phyloP scores from a whole-genome alignment of 1,140 invertebrate genomes.

The Arion vulgaris region DNA sequence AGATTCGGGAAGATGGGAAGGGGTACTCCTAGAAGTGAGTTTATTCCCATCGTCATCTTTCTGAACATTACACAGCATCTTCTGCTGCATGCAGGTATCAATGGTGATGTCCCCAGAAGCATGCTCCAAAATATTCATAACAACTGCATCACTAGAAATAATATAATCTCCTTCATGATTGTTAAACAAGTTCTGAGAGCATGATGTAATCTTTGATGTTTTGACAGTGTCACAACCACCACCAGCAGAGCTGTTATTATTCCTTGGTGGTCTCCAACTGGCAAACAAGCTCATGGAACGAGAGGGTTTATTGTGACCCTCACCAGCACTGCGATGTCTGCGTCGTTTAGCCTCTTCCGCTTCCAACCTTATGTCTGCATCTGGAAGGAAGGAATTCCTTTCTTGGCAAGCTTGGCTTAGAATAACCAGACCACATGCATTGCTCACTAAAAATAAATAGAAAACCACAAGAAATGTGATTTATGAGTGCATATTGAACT shows the following conservation, averaged over 20 bases:
- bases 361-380: slow-evolving; percentile 43
- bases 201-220: neutral
- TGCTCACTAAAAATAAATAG: slow-evolving; percentile 72
- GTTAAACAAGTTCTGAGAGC: slow-evolving; percentile 45
- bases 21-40: neutral
- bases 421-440: slow-evolving; percentile 78
- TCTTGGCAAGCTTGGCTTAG: slow-evolving; percentile 63
- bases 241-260: slow-evolving; percentile 1
- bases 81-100: neutral
- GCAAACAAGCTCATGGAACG: slow-evolving; percentile 59
- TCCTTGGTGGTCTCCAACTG: slow-evolving; percentile 52
- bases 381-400: slow-evolving; percentile 39
- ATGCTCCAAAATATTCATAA: neutral
- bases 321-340: slow-evolving; percentile 68
- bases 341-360: slow-evolving; percentile 54
- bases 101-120: neutral
- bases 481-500: neutral
- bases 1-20: neutral
- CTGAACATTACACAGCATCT: neutral
- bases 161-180: slow-evolving; percentile 43
- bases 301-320: slow-evolving; percentile 50
- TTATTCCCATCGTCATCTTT: neutral
- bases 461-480: slow-evolving; percentile 18
- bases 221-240: neutral
- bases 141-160: neutral